phyloP scores from a whole-genome alignment of 2,113 vertebrate genomes.

The Nipponia nippon region DNA sequence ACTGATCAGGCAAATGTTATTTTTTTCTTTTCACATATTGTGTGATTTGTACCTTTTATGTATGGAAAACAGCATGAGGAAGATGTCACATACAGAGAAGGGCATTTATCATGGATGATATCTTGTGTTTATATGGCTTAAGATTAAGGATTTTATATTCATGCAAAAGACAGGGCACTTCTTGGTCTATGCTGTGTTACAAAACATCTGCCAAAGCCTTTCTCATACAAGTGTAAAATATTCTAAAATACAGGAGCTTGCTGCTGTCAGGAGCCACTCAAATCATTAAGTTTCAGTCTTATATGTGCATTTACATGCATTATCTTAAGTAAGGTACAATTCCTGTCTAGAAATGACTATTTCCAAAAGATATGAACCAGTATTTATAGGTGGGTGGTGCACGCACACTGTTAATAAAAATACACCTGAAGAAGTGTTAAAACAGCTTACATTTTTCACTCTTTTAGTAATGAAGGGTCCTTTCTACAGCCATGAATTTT shows the following conservation, averaged over 20 bases:
- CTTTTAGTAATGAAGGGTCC: not conserved
- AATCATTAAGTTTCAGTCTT: not conserved
- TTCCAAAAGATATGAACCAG: not conserved
- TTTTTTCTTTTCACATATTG: not conserved
- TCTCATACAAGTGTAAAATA: not conserved
- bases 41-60: not conserved
- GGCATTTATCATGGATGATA: not conserved
- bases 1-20: constrained; percentile 43
- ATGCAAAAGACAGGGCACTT: not conserved
- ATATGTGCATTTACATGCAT: not conserved
- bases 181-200: not conserved
- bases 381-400: not conserved
- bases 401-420: not conserved
- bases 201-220: not conserved
- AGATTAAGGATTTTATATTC: not conserved
- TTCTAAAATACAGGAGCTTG: not conserved
- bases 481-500: not conserved
- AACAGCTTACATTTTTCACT: not conserved
- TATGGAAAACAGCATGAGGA: not conserved
- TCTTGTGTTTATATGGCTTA: not conserved
- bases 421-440: not conserved
- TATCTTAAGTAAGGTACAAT: not conserved
- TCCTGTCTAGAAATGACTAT: not conserved
- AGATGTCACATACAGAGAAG: not conserved
- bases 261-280: not conserved